Base-by-base conservation (phyloP, 64 coral and sea anemone species). In the Trachythela sp. region DNA sequence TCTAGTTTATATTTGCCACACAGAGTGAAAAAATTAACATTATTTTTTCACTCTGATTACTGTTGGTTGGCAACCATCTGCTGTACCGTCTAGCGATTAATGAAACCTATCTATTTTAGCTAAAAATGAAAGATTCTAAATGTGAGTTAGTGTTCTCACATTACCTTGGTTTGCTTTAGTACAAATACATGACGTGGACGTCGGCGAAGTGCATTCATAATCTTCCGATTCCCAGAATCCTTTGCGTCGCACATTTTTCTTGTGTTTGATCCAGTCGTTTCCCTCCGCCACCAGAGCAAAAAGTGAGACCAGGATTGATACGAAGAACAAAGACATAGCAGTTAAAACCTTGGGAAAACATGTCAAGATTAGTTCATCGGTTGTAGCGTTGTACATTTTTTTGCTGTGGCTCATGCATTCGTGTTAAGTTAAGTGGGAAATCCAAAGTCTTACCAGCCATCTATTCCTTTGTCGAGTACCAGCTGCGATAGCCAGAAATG, bases 391-490 rank as follows among this genome's bases (percentile, higher is more conserved):
- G 11, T 45, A n/a, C 42, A 45, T 45, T 45, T 11, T 45, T 45
- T 45, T 45, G 11, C 11, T 45, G 11, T 45, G 4, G 42, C 42
- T 4, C 4, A 45, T 45, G 42, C 42, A 45, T 11, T 6, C 4
- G 42, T 45, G 11, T 45, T n/a, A n/a, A n/a, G n/a, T n/a, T n/a
- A n/a, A n/a, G n/a, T n/a, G n/a, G n/a, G n/a, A n/a, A n/a, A n/a
- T n/a, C n/a, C n/a, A n/a, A n/a, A n/a, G n/a, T n/a, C 75, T 80
- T 80, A 80, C 75, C 75, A 80, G 33, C 15, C 13, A 37, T 80
- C 75, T 30, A 22, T 35, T 80, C 30, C 75, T 80, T 80, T 80
- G 75, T 9, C 75, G 34, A 80, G 37, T 8, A 13, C 33, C 75
- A 34, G 75, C 75, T 37, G 27, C 75, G 13, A 39, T 39, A 39